Evolutionary conservation across 1,140 invertebrate species (phyloP).

Genomic region (Zophobas atratus): DNA sequence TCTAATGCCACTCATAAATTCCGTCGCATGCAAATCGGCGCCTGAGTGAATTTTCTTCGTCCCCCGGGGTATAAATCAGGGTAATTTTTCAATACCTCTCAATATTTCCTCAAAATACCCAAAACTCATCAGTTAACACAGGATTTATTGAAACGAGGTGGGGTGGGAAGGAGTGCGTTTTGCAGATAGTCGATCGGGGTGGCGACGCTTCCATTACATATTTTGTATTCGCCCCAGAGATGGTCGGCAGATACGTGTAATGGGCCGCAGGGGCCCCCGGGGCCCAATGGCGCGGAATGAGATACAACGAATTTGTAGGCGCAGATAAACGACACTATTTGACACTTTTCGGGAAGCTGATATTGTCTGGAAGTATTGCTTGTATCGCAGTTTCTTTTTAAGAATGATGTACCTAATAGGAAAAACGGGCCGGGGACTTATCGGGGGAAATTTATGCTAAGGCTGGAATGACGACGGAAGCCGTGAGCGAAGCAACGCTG

Average conservation of each 20-base stretch:
- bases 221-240: conserved; percentile 1
- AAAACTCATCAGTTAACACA: conserved; percentile 28
- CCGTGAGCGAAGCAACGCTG: too few relatives aligned
- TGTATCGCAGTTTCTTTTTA: too few relatives aligned
- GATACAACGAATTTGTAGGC: conserved; percentile 13
- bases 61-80: conserved; percentile 16
- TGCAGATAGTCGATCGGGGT: not conserved
- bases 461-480: too few relatives aligned
- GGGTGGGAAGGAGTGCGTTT: not conserved
- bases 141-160: conserved; percentile 15
- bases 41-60: not conserved
- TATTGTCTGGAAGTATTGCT: conserved; percentile 3
- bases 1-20: not conserved
- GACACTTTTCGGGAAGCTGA: conserved; percentile 1
- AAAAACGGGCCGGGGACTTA: too few relatives aligned
- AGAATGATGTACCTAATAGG: too few relatives aligned
- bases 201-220: not conserved
- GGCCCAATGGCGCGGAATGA: conserved; percentile 1
- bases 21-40: not conserved
- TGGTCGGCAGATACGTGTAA: conserved; percentile 3
- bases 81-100: conserved; percentile 11
- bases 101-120: conserved; percentile 5
- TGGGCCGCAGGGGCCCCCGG: not conserved
- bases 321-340: not conserved
- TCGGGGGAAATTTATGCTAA: too few relatives aligned